These are phyloP conservation scores for Oreochromis grahami DNA, from an alignment of 2,797 vertebrate species.

Conservation along the genomic window DNA sequence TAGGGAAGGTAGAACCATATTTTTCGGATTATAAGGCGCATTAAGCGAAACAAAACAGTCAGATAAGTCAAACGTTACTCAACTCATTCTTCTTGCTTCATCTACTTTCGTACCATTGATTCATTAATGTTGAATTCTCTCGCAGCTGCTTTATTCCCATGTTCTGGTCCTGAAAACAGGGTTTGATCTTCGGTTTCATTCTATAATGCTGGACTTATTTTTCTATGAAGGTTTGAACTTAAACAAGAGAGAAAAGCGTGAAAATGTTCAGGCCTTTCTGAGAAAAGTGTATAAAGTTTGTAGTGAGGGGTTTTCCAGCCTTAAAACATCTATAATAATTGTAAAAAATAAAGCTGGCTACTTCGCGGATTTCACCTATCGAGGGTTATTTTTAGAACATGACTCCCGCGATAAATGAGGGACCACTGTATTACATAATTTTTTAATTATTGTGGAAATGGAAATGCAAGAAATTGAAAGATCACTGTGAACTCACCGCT, in stretches of 20 bases:
- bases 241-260: background rate
- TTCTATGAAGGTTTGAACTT: background rate
- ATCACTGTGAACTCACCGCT: slow-evolving; percentile 51
- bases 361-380: background rate
- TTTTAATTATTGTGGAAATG: background rate
- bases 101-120: background rate
- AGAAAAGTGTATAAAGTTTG: background rate
- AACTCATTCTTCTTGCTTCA: background rate
- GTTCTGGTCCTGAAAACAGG: background rate
- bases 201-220: background rate
- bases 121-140: background rate
- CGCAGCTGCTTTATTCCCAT: background rate
- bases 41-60: no score
- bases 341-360: background rate
- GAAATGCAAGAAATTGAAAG: background rate
- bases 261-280: background rate
- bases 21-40: no score
- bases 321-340: background rate
- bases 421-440: background rate
- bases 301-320: background rate
- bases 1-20: no score
- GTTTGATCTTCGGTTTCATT: background rate
- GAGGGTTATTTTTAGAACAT: background rate
- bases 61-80: background rate
- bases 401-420: background rate